These are phyloP conservation scores for Toxotes chatareus DNA, from an alignment of 2,113 vertebrate species.

Conservation along the genomic window DNA sequence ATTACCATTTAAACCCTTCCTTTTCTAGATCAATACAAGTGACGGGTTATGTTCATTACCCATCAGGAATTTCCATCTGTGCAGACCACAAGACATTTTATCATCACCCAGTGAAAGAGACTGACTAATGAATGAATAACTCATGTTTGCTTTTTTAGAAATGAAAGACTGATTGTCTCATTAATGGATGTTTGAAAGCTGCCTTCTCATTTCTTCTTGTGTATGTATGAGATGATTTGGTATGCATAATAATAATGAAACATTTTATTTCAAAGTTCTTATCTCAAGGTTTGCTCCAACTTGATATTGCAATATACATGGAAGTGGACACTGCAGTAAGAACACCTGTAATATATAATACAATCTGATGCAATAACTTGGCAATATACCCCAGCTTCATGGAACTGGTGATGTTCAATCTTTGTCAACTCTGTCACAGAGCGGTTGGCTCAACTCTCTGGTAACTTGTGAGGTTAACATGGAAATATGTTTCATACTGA, in stretches of 20 bases:
- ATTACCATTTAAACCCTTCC: constrained; percentile 32
- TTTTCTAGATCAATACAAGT: constrained; percentile 45
- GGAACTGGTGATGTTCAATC: neutral
- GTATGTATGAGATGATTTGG: neutral
- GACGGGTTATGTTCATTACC: neutral
- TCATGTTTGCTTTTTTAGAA: constrained; percentile 36
- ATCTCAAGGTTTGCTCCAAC: neutral
- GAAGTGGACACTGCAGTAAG: neutral
- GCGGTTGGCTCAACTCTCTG: neutral
- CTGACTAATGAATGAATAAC: constrained; percentile 35
- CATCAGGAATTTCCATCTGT: constrained; percentile 5
- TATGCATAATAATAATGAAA: constrained; percentile 5
- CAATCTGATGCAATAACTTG: constrained; percentile 30
- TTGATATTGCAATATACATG: neutral
- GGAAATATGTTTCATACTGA: neutral
- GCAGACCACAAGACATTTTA: constrained; percentile 28
- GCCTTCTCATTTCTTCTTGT: neutral
- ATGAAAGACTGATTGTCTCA: constrained; percentile 31
- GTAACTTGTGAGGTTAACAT: neutral
- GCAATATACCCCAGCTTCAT: neutral
- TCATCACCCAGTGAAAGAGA: constrained; percentile 31
- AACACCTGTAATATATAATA: constrained; percentile 17
- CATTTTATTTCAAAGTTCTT: neutral
- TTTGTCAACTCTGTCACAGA: constrained; percentile 19
- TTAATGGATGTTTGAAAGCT: constrained; percentile 24